These are phyloP conservation scores for Pelecanus crispus DNA, from an alignment of 2,113 vertebrate species.

Conservation along the genomic window DNA sequence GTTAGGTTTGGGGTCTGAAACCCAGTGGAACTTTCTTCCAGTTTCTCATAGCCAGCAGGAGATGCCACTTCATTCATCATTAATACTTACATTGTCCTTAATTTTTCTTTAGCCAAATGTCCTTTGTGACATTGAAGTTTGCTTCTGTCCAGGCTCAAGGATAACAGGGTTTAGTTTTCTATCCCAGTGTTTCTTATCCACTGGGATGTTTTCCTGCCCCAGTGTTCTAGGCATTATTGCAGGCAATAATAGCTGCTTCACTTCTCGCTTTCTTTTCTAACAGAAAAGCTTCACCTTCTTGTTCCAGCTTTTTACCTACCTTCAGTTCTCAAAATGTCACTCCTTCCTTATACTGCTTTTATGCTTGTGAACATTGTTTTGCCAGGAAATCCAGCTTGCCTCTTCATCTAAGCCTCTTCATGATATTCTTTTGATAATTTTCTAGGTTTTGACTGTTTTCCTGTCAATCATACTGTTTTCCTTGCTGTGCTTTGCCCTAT, in stretches of 20 bases:
- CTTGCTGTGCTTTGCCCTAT: neutral
- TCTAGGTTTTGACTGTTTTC: neutral
- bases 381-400: neutral
- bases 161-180: neutral
- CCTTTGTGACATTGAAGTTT: neutral
- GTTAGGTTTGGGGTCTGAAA: neutral
- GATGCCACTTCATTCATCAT: neutral
- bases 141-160: neutral
- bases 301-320: neutral
- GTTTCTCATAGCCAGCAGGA: neutral
- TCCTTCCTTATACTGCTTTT: neutral
- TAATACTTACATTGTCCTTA: neutral
- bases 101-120: neutral
- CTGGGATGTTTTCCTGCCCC: neutral
- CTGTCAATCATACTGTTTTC: neutral
- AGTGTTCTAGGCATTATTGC: neutral
- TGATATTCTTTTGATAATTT: neutral
- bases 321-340: neutral
- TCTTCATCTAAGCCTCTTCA: neutral
- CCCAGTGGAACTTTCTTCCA: neutral
- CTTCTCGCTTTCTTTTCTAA: neutral
- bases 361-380: neutral
- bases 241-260: neutral
- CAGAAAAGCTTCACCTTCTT: neutral
- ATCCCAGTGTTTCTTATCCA: neutral